A percentile compares a stretch with the other conserved stretches of the same genome.
Evolutionary conservation across 2,797 vertebrate genomes (phyloP).

Genomic region (Brachymystax lenok): DNA sequence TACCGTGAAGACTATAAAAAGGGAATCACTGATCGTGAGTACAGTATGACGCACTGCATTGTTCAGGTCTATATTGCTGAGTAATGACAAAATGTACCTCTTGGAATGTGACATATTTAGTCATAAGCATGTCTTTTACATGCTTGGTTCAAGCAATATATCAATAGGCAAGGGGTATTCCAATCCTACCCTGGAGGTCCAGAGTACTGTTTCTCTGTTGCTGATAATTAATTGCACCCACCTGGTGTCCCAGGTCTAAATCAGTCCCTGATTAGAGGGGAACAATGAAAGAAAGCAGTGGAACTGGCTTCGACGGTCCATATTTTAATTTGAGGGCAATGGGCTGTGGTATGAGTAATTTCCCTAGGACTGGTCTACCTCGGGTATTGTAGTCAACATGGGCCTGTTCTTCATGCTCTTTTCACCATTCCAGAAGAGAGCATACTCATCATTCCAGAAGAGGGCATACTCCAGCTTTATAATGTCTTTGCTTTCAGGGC

Average conservation of each 20-base stretch:
- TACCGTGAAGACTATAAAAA: conserved; percentile 67
- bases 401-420: neutral
- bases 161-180: neutral
- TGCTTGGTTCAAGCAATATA: neutral
- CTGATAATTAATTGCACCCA: too few species aligned
- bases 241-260: too few species aligned
- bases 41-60: neutral
- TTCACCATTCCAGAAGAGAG: conserved; percentile 43
- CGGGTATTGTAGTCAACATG: neutral
- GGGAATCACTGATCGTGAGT: conserved; percentile 69
- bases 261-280: too few species aligned
- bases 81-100: neutral
- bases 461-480: conserved; percentile 24
- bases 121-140: neutral
- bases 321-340: too few species aligned
- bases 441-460: conserved; percentile 39
- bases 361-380: neutral
- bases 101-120: neutral
- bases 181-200: too few species aligned
- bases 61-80: neutral
- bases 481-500: neutral
- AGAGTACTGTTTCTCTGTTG: too few species aligned
- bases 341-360: too few species aligned
- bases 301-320: too few species aligned
- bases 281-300: too few species aligned